phyloP scores from a whole-genome alignment of 2,797 vertebrate species.

The Neosalanx taihuensis region DNA sequence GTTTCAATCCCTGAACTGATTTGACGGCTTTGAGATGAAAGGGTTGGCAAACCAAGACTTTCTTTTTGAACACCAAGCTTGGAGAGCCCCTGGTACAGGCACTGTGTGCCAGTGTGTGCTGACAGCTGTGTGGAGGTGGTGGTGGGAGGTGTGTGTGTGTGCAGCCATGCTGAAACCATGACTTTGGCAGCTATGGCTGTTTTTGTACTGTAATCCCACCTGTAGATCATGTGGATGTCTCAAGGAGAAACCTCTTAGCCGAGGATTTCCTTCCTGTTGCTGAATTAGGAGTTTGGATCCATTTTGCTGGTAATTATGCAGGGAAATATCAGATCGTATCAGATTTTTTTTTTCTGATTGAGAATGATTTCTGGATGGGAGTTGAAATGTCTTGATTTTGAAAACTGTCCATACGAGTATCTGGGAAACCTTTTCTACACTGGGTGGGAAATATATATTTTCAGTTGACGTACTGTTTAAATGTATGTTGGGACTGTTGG shows the following conservation, averaged over 20 bases:
- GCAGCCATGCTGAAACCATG: conserved; percentile 74
- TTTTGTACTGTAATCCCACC: conserved; percentile 65
- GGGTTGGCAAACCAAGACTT: background rate
- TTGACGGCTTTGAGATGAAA: background rate
- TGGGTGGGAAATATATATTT: background rate
- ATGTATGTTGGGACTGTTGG: background rate
- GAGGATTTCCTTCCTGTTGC: conserved; percentile 14
- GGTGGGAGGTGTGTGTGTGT: conserved; percentile 53
- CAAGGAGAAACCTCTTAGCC: conserved; percentile 31
- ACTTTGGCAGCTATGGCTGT: conserved; percentile 79
- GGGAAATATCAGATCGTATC: too few species aligned
- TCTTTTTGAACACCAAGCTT: conserved; percentile 59
- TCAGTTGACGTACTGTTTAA: background rate
- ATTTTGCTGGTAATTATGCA: too few species aligned
- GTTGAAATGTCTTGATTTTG: too few species aligned
- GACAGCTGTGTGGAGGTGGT: too few species aligned
- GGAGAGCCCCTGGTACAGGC: conserved; percentile 77
- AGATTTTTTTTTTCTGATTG: too few species aligned
- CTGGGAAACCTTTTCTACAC: too few species aligned
- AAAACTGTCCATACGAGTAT: too few species aligned
- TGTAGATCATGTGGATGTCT: conserved; percentile 83
- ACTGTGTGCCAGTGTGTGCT: conserved; percentile 76
- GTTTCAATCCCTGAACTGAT: background rate
- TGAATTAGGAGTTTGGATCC: background rate
- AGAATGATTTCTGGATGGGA: too few species aligned